Evolutionary conservation across 2,888 invertebrate species (phyloP).

Genomic region (Stratiomys singularior): DNA sequence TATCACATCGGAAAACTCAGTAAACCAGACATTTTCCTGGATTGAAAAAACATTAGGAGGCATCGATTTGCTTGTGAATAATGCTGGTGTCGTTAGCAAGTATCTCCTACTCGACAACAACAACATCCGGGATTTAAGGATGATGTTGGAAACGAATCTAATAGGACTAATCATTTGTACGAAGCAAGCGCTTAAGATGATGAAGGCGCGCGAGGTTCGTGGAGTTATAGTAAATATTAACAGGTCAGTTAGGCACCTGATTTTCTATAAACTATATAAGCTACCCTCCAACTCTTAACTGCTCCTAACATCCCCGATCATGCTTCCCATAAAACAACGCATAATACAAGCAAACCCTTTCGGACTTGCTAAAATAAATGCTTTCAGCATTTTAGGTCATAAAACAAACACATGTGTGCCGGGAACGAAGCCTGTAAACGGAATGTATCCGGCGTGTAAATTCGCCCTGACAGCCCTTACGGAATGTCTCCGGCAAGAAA

Average conservation of each 20-base stretch:
- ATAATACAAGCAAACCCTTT: not conserved
- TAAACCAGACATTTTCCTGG: conserved; percentile 56
- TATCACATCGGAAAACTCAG: conserved; percentile 56
- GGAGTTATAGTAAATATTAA: conserved; percentile 62
- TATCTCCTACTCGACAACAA: conserved; percentile 56
- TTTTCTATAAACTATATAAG: no score
- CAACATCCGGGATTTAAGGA: conserved; percentile 61
- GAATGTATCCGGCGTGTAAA: conserved; percentile 58
- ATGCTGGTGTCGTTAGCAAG: conserved; percentile 56
- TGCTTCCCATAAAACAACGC: not conserved
- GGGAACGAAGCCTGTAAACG: conserved; percentile 57
- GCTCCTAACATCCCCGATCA: no score
- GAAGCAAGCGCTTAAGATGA: conserved; percentile 67
- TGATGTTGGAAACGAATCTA: conserved; percentile 67
- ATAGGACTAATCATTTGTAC: conserved; percentile 67
- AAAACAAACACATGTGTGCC: conserved; percentile 57
- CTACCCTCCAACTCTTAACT: not conserved
- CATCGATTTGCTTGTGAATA: conserved; percentile 56
- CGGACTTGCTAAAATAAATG: not conserved
- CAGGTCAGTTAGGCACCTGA: conserved; percentile 52
- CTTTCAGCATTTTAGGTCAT: conserved; percentile 56
- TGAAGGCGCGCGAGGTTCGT: conserved; percentile 66
- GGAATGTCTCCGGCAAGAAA: conserved; percentile 61
- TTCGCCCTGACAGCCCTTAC: conserved; percentile 61
- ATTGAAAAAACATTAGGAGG: conserved; percentile 57